phyloP scores from a whole-genome alignment of 2,888 invertebrate genomes.

The Oligia strigilis region DNA sequence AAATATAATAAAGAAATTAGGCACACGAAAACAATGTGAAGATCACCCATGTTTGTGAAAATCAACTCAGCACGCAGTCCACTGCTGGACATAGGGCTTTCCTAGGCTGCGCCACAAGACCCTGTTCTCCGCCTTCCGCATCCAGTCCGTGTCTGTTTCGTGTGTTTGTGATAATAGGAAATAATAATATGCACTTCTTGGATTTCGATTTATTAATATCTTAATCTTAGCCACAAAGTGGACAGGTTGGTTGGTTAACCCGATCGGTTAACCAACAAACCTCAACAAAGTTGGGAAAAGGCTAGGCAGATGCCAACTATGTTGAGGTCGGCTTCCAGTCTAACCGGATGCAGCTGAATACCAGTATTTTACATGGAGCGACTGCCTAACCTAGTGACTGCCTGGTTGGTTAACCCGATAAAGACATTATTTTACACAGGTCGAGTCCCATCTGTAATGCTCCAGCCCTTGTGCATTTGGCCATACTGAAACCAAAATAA shows the following conservation, averaged over 20 bases:
- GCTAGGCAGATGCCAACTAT: too few species aligned
- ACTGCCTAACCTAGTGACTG: too few species aligned
- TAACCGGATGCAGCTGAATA: too few species aligned
- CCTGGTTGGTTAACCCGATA: not conserved
- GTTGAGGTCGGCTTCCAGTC: too few species aligned
- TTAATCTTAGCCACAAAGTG: not conserved
- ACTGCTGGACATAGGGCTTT: too few species aligned
- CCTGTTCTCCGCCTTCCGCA: not conserved
- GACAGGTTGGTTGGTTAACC: not conserved
- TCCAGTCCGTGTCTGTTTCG: not conserved
- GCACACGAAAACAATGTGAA: not conserved
- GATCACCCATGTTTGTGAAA: not conserved
- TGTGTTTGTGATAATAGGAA: not conserved
- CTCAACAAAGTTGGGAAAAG: too few species aligned
- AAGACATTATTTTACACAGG: not conserved
- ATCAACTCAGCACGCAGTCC: not conserved
- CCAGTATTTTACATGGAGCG: too few species aligned
- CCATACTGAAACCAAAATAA: too few species aligned
- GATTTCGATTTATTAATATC: not conserved
- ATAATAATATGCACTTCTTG: not conserved
- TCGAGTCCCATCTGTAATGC: not conserved
- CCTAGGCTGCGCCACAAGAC: not conserved
- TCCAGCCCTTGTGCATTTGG: not conserved
- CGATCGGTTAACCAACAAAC: too few species aligned
- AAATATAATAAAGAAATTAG: not conserved